Conservation (phyloP, 2,113 vertebrate species). For the Tylochromis polylepis region DNA sequence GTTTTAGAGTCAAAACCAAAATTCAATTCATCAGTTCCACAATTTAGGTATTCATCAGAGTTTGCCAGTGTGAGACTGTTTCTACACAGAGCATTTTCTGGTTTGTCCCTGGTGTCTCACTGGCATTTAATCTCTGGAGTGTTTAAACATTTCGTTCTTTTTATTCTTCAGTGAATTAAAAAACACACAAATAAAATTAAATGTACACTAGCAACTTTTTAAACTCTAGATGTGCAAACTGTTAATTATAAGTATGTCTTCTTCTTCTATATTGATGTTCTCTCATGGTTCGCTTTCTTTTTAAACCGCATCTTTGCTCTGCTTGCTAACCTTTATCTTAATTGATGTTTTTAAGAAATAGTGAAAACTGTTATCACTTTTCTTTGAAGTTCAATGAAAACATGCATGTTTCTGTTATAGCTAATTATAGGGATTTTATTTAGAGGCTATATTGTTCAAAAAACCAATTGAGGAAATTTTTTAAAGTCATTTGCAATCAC, state of each 20-base stretch:
- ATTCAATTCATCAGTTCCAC: neutral
- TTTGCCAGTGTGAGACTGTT: neutral
- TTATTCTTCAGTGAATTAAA: neutral
- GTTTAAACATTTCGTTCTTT: neutral
- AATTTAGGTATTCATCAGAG: neutral
- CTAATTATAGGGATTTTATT: neutral
- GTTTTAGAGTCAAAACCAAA: neutral
- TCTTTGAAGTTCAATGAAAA: neutral
- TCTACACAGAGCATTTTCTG: neutral
- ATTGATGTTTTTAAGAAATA: neutral
- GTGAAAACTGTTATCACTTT: neutral
- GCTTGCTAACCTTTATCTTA: neutral
- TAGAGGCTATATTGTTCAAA: neutral
- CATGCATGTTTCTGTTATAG: neutral
- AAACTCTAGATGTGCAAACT: neutral
- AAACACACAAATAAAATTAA: neutral
- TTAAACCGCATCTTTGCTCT: neutral
- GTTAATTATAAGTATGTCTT: neutral
- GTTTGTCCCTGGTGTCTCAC: neutral
- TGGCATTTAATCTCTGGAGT: neutral
- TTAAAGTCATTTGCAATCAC: neutral
- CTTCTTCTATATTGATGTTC: neutral
- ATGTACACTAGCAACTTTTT: neutral
- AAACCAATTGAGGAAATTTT: neutral
- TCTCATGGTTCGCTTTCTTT: neutral